These are phyloP conservation scores for Enteromius viviparus DNA, from an alignment of 2,797 vertebrate species.

Conservation along the genomic window DNA sequence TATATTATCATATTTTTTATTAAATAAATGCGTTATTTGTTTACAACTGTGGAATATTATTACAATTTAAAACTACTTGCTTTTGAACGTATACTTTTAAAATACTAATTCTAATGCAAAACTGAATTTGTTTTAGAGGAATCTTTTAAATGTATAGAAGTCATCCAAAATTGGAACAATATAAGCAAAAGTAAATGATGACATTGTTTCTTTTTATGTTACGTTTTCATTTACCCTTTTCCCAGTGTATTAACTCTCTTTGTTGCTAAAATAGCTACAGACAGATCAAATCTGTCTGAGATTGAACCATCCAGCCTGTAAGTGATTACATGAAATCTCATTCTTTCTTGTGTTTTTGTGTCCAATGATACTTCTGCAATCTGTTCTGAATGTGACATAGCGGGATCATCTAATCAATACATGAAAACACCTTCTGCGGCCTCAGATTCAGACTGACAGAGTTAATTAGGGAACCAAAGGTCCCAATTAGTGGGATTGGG, in stretches of 20 bases:
- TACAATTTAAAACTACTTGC: background rate
- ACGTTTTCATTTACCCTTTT: background rate
- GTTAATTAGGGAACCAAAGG: slow-evolving; percentile 81
- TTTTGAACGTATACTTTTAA: background rate
- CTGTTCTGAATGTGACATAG: slow-evolving; percentile 5
- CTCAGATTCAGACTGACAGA: slow-evolving; percentile 66
- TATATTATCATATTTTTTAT: background rate
- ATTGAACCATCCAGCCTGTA: background rate
- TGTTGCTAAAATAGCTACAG: background rate
- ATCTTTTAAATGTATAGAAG: too few relatives aligned
- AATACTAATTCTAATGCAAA: background rate
- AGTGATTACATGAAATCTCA: background rate
- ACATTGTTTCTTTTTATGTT: too few relatives aligned
- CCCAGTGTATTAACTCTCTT: background rate
- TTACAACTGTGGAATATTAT: background rate
- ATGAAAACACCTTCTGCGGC: slow-evolving; percentile 68
- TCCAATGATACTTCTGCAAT: slow-evolving; percentile 8
- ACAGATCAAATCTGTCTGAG: background rate
- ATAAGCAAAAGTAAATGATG: too few relatives aligned
- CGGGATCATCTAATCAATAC: slow-evolving; percentile 70
- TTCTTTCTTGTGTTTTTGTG: background rate
- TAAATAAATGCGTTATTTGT: background rate
- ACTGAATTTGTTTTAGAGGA: too few relatives aligned
- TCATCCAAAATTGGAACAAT: too few relatives aligned
- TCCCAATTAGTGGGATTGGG: slow-evolving; percentile 78